Evolutionary conservation across 2,888 invertebrate species (phyloP), one percentile per base, ranked within the genome.

Genomic region (Caenorhabditis virilis): DNA sequence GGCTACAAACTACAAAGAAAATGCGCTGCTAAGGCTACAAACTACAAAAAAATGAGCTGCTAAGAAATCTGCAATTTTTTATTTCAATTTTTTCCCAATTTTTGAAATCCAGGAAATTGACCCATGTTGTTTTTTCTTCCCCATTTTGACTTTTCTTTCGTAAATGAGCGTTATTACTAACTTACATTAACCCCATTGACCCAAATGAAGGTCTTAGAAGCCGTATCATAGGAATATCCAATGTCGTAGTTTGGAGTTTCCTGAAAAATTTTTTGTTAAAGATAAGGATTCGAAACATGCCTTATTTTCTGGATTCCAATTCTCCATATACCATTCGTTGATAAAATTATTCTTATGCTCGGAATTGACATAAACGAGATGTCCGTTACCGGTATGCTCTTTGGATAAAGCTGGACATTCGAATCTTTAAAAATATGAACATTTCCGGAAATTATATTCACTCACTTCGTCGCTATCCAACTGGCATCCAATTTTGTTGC

Each of bases 181-280:
- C 27, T 26, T 26, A 46, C 50, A 25, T 54, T 52, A 2, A 65
- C 59, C 13, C 65, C 65, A 25, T 65, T 65, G 15, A 65, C 56
- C 65, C 65, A 65, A 41, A 56, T 30, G 22, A 39, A 65, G 43
- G 46, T 47, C 3, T 25, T 15, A 0, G 26, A 47, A 2, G 56
- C 42, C 30, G 38, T 43, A 20, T 65, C 42, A 16, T 52, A 65
- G 20, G 45, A 51, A 5, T 30, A 56, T 22, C 65, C 65, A 36
- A 65, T 65, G 30, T 55, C 59, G 20, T 65, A 65, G 25, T 65
- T 59, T 15, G 59, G 51, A 11, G 15, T 54, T 25, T 64, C 64
- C 36, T 46, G 35, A n/a, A n/a, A n/a, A n/a, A n/a, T n/a, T n/a
- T n/a, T n/a, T n/a, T n/a, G n/a, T n/a, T n/a, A n/a, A n/a, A n/a